Percentiles rank a stretch among this genome's conserved stretches.
These are phyloP conservation scores for Rousettus leschenaultii DNA, from an alignment of 2,113 vertebrate species.

Conservation along the genomic window DNA sequence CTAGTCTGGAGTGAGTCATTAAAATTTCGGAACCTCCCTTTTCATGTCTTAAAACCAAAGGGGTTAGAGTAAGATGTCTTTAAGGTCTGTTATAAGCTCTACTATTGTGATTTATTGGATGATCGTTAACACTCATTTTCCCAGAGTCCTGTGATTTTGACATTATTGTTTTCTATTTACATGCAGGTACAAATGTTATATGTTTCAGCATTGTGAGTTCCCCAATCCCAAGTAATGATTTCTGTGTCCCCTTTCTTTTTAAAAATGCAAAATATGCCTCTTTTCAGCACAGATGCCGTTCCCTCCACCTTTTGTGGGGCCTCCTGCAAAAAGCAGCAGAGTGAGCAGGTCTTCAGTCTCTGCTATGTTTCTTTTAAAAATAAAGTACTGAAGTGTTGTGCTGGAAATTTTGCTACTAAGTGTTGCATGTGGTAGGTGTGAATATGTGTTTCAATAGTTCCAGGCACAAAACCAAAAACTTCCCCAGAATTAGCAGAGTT, in stretches of 20 bases:
- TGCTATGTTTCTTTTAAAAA: conserved; percentile 67
- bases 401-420: conserved; percentile 73
- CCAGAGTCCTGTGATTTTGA: not conserved
- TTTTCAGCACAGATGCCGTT: not conserved
- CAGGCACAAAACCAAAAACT: conserved; percentile 75
- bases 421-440: conserved; percentile 73
- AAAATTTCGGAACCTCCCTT: not conserved
- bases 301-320: not conserved
- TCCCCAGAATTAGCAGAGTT: conserved; percentile 71
- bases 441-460: conserved; percentile 71
- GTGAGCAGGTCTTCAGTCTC: conserved; percentile 26
- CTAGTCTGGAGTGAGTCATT: not conserved
- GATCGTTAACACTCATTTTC: not conserved
- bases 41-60: not conserved
- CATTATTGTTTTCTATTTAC: not conserved
- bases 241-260: not conserved
- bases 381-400: conserved; percentile 65
- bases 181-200: not conserved
- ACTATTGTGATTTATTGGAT: not conserved
- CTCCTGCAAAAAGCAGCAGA: conserved; percentile 32
- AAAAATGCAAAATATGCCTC: not conserved
- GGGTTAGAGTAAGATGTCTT: not conserved
- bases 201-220: not conserved
- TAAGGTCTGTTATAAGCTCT: not conserved
- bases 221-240: conserved; percentile 25